phyloP scores from a whole-genome alignment of 2,888 invertebrate species.

The Dascillus cervinus region DNA sequence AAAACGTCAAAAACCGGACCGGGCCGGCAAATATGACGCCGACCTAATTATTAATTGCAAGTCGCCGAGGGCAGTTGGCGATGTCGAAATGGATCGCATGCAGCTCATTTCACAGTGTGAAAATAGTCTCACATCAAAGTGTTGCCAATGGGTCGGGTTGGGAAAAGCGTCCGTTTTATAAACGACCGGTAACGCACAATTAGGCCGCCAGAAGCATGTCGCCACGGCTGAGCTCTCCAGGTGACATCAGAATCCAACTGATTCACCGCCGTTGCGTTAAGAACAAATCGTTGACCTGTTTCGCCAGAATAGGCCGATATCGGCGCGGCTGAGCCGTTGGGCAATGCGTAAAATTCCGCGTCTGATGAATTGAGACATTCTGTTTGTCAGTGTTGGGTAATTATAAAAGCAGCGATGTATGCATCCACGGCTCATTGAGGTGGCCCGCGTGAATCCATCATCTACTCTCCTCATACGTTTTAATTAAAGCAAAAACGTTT shows the following conservation, averaged over 20 bases:
- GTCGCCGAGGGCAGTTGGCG: constrained; percentile 7
- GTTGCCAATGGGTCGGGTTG: constrained; percentile 24
- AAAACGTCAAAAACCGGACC: no score
- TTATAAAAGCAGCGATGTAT: constrained; percentile 16
- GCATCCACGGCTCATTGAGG: constrained; percentile 16
- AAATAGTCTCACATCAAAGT: constrained; percentile 28
- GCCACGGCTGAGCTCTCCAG: constrained; percentile 34
- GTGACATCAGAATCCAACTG: no score
- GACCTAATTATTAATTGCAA: no score
- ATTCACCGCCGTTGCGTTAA: no score
- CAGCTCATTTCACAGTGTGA: constrained; percentile 18
- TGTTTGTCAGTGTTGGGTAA: no score
- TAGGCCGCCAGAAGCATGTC: constrained; percentile 34
- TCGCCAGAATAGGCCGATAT: no score
- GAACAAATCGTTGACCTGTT: no score
- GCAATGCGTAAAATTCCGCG: no score
- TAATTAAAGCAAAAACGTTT: constrained; percentile 36
- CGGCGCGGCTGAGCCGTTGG: no score
- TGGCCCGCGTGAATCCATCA: constrained; percentile 34
- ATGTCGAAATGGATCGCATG: constrained; percentile 10
- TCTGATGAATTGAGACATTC: no score
- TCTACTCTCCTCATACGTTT: constrained; percentile 36
- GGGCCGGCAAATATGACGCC: no score
- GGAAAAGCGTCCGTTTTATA: constrained; percentile 28
- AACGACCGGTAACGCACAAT: constrained; percentile 28